Base-by-base conservation (phyloP, 1,140 invertebrate species). In the Camponotus floridanus region DNA sequence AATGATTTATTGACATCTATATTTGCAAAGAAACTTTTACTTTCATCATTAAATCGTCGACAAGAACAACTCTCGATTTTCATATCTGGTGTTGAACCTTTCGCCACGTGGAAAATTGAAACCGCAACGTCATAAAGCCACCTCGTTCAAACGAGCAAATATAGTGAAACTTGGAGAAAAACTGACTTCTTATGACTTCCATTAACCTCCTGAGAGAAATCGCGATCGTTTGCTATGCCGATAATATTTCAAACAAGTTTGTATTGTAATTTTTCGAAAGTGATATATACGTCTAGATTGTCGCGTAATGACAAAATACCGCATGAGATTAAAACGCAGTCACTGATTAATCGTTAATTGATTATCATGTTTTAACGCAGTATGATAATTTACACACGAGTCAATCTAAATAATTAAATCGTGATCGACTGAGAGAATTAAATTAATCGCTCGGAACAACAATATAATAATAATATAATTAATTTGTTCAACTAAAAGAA, bases 151-250 rank as follows among this genome's bases (percentile, higher is more conserved):
- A 15, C 45, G 45, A 57, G n/a, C 33, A 48, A 11, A 61, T n/a
- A 55, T 45, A 80, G 85, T 78, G 85, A 87, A 87, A 90, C 73
- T 61, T 18, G 15, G 42, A 83, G 88, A 87, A 90, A 90, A 89
- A 89, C 88, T 57, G 71, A 84, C 78, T 79, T 8, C 65, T 55
- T 64, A 31, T 61, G 88, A 87, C 61, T 90, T 55, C 39, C 31
- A 89, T 90, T 90, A 76, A 90, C 88, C 88, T 90, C 78, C 45
- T 90, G 26, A 39, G 88, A 90, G 88, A 87, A 89, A 90, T 74
- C 57, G 48, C 48, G 84, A 83, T 62, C 21, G 68, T 11, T 59
- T 26, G 61, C 36, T 59, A 26, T 42, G 55, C 73, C 45, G 21
- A 13, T 36, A 7, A 65, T 64, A 64, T 18, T 18, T 39, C 61